These are phyloP conservation scores for Sycophaga agraensis DNA, from an alignment of 1,140 invertebrate species.

Conservation along the genomic window DNA sequence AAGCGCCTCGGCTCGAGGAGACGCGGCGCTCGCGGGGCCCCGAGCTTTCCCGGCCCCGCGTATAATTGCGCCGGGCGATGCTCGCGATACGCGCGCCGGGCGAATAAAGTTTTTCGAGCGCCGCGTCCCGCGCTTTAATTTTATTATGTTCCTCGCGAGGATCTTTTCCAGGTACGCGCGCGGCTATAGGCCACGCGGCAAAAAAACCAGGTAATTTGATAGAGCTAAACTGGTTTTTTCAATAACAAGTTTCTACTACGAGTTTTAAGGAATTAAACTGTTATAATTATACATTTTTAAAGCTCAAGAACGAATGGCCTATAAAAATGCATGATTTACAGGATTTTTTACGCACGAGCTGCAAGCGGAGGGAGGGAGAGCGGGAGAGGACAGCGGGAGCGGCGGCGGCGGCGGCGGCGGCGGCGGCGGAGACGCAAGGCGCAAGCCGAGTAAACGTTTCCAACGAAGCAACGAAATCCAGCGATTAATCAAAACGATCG, in stretches of 20 bases:
- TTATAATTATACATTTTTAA: slow-evolving; percentile 14
- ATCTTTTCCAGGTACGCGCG: slow-evolving; percentile 27
- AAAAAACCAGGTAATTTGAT: neutral
- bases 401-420: no score
- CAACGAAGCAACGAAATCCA: slow-evolving; percentile 21
- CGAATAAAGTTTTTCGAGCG: no score
- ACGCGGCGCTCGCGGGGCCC: no score
- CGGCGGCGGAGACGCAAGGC: no score
- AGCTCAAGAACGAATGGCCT: slow-evolving; percentile 5
- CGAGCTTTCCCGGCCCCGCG: no score
- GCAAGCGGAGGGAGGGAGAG: no score
- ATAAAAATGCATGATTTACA: slow-evolving; percentile 23
- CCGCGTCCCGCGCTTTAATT: no score
- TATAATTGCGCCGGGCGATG: no score
- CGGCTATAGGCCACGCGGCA: no score
- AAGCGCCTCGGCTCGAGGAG: no score
- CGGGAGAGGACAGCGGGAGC: neutral
- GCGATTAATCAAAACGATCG: slow-evolving; percentile 37
- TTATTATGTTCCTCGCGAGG: neutral
- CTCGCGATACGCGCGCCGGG: no score
- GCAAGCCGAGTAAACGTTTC: slow-evolving; percentile 13
- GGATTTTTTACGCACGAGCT: slow-evolving; percentile 18
- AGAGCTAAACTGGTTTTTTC: neutral
- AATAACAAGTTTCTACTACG: neutral
- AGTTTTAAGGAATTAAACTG: slow-evolving; percentile 15